Conservation (phyloP, 1,140 invertebrate genomes). For the Drosophila rufa region DNA sequence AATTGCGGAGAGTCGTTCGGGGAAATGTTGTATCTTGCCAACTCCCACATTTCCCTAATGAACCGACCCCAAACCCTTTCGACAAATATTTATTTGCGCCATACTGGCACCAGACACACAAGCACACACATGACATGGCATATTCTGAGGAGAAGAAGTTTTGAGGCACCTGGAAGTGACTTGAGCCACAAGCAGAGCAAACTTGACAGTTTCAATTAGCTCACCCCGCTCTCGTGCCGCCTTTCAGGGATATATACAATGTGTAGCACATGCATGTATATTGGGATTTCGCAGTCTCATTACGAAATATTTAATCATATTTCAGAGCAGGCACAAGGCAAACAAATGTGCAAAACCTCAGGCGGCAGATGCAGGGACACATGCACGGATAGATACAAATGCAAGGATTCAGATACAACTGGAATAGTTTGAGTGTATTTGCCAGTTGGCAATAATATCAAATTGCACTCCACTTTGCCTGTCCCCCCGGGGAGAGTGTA, state of each 20-base stretch:
- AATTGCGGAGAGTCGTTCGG: constrained; percentile 2
- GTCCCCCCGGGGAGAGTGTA: constrained; percentile 29
- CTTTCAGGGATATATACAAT: constrained; percentile 2
- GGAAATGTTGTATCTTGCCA: constrained; percentile 4
- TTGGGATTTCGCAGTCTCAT: constrained; percentile 69
- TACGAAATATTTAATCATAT: constrained; percentile 83
- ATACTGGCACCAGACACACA: constrained; percentile 15
- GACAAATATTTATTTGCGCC: constrained; percentile 40
- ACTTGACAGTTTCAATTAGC: constrained; percentile 73
- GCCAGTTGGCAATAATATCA: constrained; percentile 81
- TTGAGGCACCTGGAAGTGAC: constrained; percentile 46
- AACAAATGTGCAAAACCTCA: constrained; percentile 66
- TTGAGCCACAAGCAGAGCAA: constrained; percentile 46
- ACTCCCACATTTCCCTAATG: constrained; percentile 30
- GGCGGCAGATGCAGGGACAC: constrained; percentile 43
- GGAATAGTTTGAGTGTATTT: constrained; percentile 70
- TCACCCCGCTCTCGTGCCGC: constrained; percentile 14
- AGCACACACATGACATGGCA: constrained; percentile 34
- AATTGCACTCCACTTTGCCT: constrained; percentile 73
- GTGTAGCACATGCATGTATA: background rate
- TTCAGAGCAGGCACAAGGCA: constrained; percentile 59
- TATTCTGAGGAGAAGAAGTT: constrained; percentile 28
- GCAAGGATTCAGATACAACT: constrained; percentile 19
- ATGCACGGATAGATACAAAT: constrained; percentile 10
- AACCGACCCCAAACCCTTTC: constrained; percentile 37